Conservation (phyloP, 2,888 invertebrate species). For the Druceiella hillmani region DNA sequence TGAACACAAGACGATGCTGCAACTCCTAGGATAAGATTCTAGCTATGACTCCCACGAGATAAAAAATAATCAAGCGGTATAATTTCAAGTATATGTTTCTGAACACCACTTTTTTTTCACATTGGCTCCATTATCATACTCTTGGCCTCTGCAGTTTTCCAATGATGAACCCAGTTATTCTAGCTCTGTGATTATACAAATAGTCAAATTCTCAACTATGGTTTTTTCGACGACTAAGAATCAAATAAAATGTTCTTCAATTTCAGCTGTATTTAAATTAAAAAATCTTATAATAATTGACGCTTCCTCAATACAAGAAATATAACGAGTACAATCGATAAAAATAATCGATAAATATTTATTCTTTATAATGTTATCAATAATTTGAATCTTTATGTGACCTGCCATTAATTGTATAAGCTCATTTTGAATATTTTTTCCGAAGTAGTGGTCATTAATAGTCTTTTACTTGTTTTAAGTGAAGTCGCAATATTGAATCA, state of each 20-base stretch:
- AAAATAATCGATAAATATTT: constrained; percentile 17
- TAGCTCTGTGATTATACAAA: constrained; percentile 16
- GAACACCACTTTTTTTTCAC: too few species aligned
- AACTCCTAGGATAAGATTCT: constrained; percentile 14
- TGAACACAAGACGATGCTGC: constrained; percentile 16
- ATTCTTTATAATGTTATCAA: constrained; percentile 13
- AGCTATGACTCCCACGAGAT: constrained; percentile 1
- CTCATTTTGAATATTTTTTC: constrained; percentile 21
- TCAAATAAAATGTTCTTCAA: constrained; percentile 14
- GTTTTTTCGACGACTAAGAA: constrained; percentile 13
- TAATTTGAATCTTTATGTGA: constrained; percentile 11
- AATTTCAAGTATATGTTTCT: too few species aligned
- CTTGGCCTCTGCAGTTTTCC: constrained; percentile 12
- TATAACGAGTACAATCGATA: constrained; percentile 19
- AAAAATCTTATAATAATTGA: constrained; percentile 20
- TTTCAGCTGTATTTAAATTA: constrained; percentile 17
- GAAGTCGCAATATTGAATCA: too few species aligned
- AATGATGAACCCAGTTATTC: constrained; percentile 13
- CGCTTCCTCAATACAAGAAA: constrained; percentile 15
- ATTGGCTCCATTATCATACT: too few species aligned
- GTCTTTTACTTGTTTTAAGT: constrained; percentile 14
- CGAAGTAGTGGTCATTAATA: constrained; percentile 18
- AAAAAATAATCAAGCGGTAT: too few species aligned
- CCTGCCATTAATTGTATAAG: constrained; percentile 18
- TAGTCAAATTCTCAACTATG: constrained; percentile 14